Evolutionary conservation across 1,140 invertebrate species (phyloP).

Genomic region (Neodiprion fabricii): DNA sequence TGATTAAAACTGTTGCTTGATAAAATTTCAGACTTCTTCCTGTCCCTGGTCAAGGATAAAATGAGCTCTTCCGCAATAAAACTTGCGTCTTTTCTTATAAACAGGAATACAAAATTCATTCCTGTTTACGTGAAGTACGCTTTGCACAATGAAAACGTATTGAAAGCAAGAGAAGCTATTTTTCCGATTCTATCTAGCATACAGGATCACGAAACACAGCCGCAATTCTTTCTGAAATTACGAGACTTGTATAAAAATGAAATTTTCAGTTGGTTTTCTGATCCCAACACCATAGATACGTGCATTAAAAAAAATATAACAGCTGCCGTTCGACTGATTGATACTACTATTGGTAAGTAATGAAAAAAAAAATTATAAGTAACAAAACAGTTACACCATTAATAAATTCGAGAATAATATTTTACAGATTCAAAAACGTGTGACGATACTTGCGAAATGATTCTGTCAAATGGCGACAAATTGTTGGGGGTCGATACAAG

Average conservation of each 20-base stretch:
- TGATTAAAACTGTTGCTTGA: neutral
- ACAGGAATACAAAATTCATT: conserved; percentile 40
- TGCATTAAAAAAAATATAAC: conserved; percentile 48
- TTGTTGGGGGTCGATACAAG: conserved; percentile 40
- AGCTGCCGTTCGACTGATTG: conserved; percentile 45
- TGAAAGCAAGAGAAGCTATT: conserved; percentile 38
- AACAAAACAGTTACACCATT: neutral
- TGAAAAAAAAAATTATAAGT: neutral
- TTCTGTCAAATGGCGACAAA: conserved; percentile 52
- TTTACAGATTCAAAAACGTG: conserved; percentile 42
- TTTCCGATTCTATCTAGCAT: conserved; percentile 49
- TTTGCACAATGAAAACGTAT: conserved; percentile 29
- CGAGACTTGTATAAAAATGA: conserved; percentile 37
- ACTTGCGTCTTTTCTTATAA: conserved; percentile 43
- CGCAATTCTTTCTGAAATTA: conserved; percentile 44
- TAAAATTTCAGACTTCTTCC: conserved; percentile 42
- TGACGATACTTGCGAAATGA: conserved; percentile 35
- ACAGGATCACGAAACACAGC: conserved; percentile 43
- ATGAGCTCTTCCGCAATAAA: conserved; percentile 35
- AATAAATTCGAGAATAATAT: conserved; percentile 18
- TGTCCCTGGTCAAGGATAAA: conserved; percentile 34
- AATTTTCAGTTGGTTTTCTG: conserved; percentile 43
- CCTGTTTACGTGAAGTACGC: conserved; percentile 39
- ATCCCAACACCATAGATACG: conserved; percentile 29
- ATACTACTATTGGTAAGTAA: conserved; percentile 42